Percentiles rank a stretch among this genome's conserved stretches.
These are phyloP conservation scores for Drosophila rubida DNA, from an alignment of 2,888 invertebrate genomes.

Conservation along the genomic window DNA sequence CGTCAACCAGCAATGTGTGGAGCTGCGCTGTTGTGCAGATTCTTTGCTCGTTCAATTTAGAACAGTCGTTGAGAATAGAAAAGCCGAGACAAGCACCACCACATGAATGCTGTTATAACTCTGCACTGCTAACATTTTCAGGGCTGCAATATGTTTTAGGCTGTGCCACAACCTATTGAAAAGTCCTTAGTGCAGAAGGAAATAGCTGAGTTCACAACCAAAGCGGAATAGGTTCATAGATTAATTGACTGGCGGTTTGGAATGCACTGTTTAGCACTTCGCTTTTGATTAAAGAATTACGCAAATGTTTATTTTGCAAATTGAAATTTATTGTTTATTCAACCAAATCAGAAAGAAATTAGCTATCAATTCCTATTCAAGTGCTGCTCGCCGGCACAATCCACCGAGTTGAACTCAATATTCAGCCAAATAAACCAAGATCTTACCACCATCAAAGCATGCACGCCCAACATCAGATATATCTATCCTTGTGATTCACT, in stretches of 20 bases:
- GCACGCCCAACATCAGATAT: background rate
- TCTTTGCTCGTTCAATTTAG: constrained; percentile 13
- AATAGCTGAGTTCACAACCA: background rate
- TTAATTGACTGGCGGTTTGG: too few species aligned
- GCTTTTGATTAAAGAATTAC: too few species aligned
- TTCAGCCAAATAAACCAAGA: background rate
- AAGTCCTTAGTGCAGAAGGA: background rate
- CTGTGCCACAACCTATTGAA: background rate
- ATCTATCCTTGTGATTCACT: background rate
- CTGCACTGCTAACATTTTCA: background rate
- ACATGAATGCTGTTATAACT: background rate
- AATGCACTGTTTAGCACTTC: too few species aligned
- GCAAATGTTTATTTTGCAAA: background rate
- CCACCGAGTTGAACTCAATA: background rate
- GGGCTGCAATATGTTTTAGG: background rate
- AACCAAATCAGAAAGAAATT: background rate
- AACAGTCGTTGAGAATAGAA: background rate
- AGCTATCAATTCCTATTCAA: background rate
- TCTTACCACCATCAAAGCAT: background rate
- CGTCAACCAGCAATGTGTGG: background rate
- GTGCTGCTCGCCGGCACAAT: background rate
- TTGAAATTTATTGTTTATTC: background rate
- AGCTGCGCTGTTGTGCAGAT: background rate
- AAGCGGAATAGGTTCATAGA: background rate
- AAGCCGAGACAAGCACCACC: background rate